Evolutionary conservation across 2,888 invertebrate species (phyloP).

Genomic region (Miltochrista miniata): DNA sequence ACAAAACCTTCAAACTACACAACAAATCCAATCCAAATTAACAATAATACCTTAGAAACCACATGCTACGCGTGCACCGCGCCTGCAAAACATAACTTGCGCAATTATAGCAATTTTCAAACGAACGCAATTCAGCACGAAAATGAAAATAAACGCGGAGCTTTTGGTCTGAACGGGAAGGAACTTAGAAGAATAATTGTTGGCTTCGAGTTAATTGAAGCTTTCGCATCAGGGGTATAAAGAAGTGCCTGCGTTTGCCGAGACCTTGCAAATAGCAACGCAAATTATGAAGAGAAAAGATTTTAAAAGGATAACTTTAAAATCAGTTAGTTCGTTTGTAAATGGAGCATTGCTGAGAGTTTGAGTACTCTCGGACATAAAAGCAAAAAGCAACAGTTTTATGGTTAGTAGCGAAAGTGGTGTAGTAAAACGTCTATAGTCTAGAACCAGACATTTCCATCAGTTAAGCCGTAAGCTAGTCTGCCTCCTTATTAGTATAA

Average conservation of each 20-base stretch:
- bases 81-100: slow-evolving; percentile 34
- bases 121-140: slow-evolving; percentile 48
- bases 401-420: no score
- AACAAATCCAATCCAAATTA: background rate
- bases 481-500: no score
- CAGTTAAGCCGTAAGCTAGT: no score
- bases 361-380: no score
- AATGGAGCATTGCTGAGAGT: background rate
- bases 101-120: slow-evolving; percentile 56
- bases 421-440: no score
- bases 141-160: slow-evolving; percentile 53
- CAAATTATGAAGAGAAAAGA: slow-evolving; percentile 22
- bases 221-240: slow-evolving; percentile 51
- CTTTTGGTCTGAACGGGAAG: slow-evolving; percentile 43
- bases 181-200: slow-evolving; percentile 59
- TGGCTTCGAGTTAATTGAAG: slow-evolving; percentile 48
- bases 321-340: background rate
- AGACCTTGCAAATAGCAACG: slow-evolving; percentile 18
- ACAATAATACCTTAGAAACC: background rate
- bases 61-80: slow-evolving; percentile 31
- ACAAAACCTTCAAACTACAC: no score
- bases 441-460: no score
- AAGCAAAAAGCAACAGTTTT: no score
- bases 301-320: slow-evolving; percentile 17
- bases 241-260: slow-evolving; percentile 33